These are phyloP conservation scores for Talpa occidentalis DNA, from an alignment of 2,113 vertebrate genomes.

Conservation along the genomic window DNA sequence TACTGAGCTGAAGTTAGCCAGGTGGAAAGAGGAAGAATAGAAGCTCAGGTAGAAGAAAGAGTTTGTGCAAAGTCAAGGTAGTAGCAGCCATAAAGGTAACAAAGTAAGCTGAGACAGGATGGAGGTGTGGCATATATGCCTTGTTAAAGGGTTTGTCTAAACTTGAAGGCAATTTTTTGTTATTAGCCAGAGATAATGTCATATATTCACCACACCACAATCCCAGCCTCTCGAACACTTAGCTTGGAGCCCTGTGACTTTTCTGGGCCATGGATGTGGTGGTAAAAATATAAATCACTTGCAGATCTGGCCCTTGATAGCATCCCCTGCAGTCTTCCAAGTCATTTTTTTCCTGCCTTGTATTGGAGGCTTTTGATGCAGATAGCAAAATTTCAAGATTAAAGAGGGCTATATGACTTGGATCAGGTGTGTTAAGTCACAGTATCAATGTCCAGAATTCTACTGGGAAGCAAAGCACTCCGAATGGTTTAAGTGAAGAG, in stretches of 20 bases:
- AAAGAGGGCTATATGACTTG: neutral
- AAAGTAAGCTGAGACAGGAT: neutral
- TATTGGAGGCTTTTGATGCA: neutral
- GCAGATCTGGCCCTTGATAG: neutral
- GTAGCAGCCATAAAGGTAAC: neutral
- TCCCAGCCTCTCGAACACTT: neutral
- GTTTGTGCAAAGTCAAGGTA: neutral
- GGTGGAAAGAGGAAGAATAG: neutral
- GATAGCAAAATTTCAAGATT: neutral
- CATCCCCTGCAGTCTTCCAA: neutral
- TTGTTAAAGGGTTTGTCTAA: neutral
- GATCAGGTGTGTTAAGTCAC: neutral
- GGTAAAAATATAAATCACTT: neutral
- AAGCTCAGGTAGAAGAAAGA: neutral
- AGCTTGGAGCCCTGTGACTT: neutral
- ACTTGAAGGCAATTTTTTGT: neutral
- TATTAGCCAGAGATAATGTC: neutral
- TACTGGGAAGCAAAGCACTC: neutral
- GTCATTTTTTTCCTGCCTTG: neutral
- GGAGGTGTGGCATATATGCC: neutral
- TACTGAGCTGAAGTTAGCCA: slow-evolving; percentile 26
- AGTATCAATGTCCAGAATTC: neutral
- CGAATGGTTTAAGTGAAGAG: slow-evolving; percentile 19
- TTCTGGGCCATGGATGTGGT: neutral
- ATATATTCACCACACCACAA: neutral